Conservation (phyloP, 2,888 invertebrate species). For the Drosophila infuscata region DNA sequence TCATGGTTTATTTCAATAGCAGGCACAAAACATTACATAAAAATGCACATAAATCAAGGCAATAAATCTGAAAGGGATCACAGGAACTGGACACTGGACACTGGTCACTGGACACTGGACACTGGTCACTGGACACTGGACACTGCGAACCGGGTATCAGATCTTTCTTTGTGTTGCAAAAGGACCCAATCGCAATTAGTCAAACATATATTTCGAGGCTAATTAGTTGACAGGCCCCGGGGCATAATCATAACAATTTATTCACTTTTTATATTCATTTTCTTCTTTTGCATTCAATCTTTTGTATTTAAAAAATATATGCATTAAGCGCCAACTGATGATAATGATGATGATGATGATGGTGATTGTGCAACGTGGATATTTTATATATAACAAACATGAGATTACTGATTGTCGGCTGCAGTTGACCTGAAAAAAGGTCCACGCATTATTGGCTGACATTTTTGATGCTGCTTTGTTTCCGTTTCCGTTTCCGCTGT, state of each 20-base stretch:
- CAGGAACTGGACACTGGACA: constrained; percentile 5
- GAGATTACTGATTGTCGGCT: constrained; percentile 43
- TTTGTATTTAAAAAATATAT: constrained; percentile 24
- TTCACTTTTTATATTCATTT: background rate
- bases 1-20: constrained; percentile 6
- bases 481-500: constrained; percentile 74
- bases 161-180: background rate
- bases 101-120: background rate
- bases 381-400: constrained; percentile 51
- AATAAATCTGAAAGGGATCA: constrained; percentile 4
- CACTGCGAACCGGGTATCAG: background rate
- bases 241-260: constrained; percentile 13
- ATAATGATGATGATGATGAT: background rate
- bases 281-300: background rate
- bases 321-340: constrained; percentile 26
- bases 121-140: background rate
- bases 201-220: constrained; percentile 36
- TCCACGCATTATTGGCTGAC: constrained; percentile 40
- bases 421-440: constrained; percentile 21
- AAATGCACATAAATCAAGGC: constrained; percentile 21
- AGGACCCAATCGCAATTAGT: constrained; percentile 56
- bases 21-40: constrained; percentile 8
- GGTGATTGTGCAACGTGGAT: constrained; percentile 55
- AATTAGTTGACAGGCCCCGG: constrained; percentile 44
- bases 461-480: constrained; percentile 69